Evolutionary conservation across 2,113 vertebrate species (phyloP), one percentile per base, ranked within the genome.

Genomic region (Lophura nycthemera): DNA sequence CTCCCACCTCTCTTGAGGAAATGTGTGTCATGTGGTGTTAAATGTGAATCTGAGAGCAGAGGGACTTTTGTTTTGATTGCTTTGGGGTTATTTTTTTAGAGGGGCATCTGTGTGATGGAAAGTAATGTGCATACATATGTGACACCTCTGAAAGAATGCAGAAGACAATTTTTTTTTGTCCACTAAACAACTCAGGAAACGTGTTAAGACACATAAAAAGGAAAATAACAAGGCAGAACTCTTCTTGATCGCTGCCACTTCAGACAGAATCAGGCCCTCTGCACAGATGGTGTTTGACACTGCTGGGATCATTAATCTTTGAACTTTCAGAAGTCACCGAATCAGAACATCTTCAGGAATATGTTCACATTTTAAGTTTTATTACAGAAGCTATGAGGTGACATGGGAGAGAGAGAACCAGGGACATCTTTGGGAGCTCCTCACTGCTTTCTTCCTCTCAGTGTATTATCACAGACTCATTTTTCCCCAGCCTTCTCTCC

Each of bases 381-480:
- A n/a, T 48, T 30, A 73, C 29, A 16, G 2, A 65, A 38, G 18
- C 7, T 27, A 8, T 40, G 61, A 63, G 29, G n/a, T 32, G 65
- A 63, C 42, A 13, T 32, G 45, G 20, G 19, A 40, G 47, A 80
- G 17, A 1, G 3, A 84, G 45, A 71, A 87, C 7, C 36, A 60
- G 57, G 74, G 69, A 70, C 11, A 3, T 3, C 11, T 40, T 30
- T 56, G 22, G 12, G 57, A 83, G 34, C 52, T 64, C 24, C 66
- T 85, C 30, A 3, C 13, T 5, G 3, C 12, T 38, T 77, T 14
- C 47, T 73, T 38, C 69, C 71, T 52, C 38, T 83, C 40, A 18
- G 43, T 25, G 16, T 69, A 54, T 30, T n/a, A 61, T 79, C 0
- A 0, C 0, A 1, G 34, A 11, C 0, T 0, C 0, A 4, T 6